Conservation (phyloP, 1,140 invertebrate genomes). For the Drosophila punjabiensis region DNA sequence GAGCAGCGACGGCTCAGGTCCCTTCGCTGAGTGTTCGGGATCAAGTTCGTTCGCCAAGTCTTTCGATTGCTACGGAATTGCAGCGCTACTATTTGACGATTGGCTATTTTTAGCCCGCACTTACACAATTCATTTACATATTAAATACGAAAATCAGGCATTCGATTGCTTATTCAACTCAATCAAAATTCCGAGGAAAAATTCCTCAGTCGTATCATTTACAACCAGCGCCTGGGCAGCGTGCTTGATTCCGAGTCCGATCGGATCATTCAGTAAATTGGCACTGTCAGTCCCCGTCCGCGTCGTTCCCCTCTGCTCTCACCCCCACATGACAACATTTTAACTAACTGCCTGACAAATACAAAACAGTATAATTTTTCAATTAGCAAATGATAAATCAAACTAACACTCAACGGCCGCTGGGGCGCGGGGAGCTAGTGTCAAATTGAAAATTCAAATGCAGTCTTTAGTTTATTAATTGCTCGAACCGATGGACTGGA, state of each 20-base stretch:
- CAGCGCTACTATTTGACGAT: constrained; percentile 51
- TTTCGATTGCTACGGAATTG: constrained; percentile 65
- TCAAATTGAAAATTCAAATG: constrained; percentile 72
- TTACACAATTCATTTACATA: constrained; percentile 81
- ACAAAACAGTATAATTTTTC: constrained; percentile 81
- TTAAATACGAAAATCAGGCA: constrained; percentile 64
- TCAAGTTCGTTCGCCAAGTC: constrained; percentile 70
- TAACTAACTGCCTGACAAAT: constrained; percentile 82
- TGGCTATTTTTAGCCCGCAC: constrained; percentile 71
- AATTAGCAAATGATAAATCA: constrained; percentile 85
- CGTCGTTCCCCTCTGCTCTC: not conserved
- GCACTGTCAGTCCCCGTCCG: constrained; percentile 54
- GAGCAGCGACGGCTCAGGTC: constrained; percentile 28
- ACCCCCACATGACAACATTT: constrained; percentile 70
- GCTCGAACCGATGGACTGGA: constrained; percentile 21
- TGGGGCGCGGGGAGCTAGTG: constrained; percentile 43
- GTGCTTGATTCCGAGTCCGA: constrained; percentile 37
- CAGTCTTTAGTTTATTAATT: constrained; percentile 78
- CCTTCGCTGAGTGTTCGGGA: constrained; percentile 1
- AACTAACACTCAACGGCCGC: constrained; percentile 67
- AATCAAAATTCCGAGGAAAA: constrained; percentile 83
- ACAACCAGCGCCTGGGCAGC: constrained; percentile 59
- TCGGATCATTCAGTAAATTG: constrained; percentile 81
- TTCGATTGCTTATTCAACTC: constrained; percentile 78
- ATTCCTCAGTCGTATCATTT: constrained; percentile 75